Conservation (phyloP, 2,113 vertebrate genomes). For the Python bivittatus region DNA sequence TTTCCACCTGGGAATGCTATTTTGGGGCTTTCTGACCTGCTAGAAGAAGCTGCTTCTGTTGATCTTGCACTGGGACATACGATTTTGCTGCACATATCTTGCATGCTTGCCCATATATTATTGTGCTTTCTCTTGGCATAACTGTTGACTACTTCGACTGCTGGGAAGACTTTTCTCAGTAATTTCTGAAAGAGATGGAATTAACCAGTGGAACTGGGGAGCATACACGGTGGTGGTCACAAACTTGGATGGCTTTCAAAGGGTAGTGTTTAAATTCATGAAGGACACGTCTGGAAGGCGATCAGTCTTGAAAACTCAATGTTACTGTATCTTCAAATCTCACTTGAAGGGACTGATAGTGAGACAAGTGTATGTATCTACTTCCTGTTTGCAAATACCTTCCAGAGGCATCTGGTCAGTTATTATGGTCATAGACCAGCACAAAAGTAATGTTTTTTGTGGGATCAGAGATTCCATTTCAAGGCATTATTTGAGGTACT, state of each 20-base stretch:
- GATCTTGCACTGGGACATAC: no score
- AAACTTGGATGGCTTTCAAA: neutral
- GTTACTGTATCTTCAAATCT: neutral
- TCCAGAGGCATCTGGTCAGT: fast-evolving
- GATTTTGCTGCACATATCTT: neutral
- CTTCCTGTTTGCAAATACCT: neutral
- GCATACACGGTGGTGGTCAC: neutral
- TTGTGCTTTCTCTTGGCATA: neutral
- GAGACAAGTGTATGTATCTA: neutral
- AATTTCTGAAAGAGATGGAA: neutral
- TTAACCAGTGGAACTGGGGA: neutral
- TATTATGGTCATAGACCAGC: neutral
- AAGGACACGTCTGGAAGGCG: neutral
- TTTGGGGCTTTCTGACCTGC: neutral
- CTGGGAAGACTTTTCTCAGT: neutral
- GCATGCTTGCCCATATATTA: neutral
- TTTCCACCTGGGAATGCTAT: neutral
- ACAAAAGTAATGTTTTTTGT: neutral
- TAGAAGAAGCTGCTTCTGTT: neutral
- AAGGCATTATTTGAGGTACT: neutral
- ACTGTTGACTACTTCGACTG: neutral
- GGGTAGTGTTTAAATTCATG: neutral
- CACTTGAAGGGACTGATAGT: neutral
- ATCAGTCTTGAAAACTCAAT: neutral
- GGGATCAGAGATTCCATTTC: neutral